Evolutionary conservation across 2,113 vertebrate species (phyloP), one percentile per base, ranked within the genome.

Genomic region (Proteles cristata): DNA sequence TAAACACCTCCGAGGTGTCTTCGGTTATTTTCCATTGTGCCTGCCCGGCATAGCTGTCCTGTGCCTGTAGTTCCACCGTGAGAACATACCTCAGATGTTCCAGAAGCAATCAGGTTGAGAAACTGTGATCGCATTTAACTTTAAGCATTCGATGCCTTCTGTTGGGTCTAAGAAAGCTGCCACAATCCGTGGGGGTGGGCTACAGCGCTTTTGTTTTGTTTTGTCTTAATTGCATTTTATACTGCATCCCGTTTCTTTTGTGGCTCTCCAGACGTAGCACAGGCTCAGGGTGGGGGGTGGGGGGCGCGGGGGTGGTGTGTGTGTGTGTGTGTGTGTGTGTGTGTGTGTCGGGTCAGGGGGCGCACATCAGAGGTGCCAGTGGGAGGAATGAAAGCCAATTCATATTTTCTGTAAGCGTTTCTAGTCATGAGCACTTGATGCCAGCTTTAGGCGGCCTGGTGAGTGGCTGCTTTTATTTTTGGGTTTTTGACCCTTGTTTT

Each of bases 131-230:
- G 63, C 68, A 7, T 92, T 90, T 83, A 55, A 45, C 76, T 65
- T 50, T 21, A 93, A 87, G 48, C 90, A 55, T 97, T 87, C 53
- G 71, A 35, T 79, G 53, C 96, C 39, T n/a, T 17, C 69, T 14
- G 0, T 48, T 69, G 43, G 39, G 26, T 53, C 69, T 84, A 19
- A 74, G 68, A 86, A 86, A 85, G 25, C 43, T 21, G 8, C 77
- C n/a, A 5, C 68, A 65, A 35, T 33, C 21, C n/a, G 9, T 28
- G 17, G n/a, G 90, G 55, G 84, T 45, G 48, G 6, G 43, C 45
- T 43, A 0, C 6, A 5, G 2, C 68, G 74, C 33, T 82, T 91
- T 81, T 1, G 0, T 12, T 68, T 71, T 53, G 12, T 91, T 58
- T 79, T 11, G 45, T 23, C 85, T 90, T 53, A 81, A 7, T 74